Evolutionary conservation across 2,113 vertebrate genomes (phyloP).

Genomic region (Morone chrysops): DNA sequence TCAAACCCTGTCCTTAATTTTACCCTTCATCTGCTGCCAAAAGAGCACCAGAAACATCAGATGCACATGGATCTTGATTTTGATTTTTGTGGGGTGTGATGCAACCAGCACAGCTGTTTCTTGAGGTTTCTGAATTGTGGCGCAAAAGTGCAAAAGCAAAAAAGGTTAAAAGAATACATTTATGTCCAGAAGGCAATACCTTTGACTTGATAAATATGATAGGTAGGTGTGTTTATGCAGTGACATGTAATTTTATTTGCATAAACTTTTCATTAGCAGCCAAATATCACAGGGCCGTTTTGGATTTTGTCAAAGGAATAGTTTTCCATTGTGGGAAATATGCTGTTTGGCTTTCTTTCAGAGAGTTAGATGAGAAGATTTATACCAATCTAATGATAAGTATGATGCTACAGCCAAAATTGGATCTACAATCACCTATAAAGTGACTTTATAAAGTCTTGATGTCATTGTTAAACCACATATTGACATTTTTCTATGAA

Average conservation of each 20-base stretch:
- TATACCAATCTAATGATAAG: not conserved
- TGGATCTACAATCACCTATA: too few relatives aligned
- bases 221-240: conserved; percentile 6
- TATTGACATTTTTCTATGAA: not conserved
- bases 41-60: conserved; percentile 24
- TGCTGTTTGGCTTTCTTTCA: not conserved
- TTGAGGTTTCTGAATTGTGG: conserved; percentile 6
- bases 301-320: not conserved
- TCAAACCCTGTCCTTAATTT: conserved; percentile 31
- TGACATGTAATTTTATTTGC: conserved; percentile 1
- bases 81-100: not conserved
- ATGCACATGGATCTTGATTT: not conserved
- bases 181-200: conserved; percentile 13
- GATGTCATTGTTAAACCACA: not conserved
- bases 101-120: conserved; percentile 30
- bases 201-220: conserved; percentile 6
- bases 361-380: not conserved
- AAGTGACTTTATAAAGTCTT: not conserved
- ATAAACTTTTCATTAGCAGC: conserved; percentile 17
- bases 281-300: conserved; percentile 27
- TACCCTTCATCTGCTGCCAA: conserved; percentile 10
- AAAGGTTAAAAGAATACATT: not conserved
- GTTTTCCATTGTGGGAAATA: not conserved
- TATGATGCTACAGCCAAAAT: not conserved
- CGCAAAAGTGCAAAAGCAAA: conserved; percentile 52